Percentiles rank a stretch among this genome's conserved stretches.
phyloP scores from a whole-genome alignment of 2,113 vertebrate genomes.

The Bufo bufo region DNA sequence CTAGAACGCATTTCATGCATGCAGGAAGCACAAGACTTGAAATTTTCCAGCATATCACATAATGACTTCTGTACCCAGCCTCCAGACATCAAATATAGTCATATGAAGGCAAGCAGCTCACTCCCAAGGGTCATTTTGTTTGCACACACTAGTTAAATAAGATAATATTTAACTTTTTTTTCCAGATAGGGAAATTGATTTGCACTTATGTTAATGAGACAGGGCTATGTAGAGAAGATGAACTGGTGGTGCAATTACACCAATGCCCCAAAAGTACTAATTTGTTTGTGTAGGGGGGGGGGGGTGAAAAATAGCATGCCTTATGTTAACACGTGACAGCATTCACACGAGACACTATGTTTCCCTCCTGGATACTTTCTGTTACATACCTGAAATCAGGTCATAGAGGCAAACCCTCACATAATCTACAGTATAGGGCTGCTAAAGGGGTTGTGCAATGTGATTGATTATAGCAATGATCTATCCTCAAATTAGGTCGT shows the following conservation, averaged over 20 bases:
- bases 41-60: background rate
- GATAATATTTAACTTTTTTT: background rate
- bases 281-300: background rate
- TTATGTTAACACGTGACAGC: background rate
- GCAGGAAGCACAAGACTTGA: background rate
- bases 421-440: no score
- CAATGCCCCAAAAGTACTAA: background rate
- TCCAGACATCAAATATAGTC: background rate
- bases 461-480: no score
- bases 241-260: background rate
- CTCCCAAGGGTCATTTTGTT: background rate
- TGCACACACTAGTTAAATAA: background rate
- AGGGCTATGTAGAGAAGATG: background rate
- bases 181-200: background rate
- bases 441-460: no score
- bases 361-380: background rate
- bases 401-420: background rate
- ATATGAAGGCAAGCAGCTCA: background rate
- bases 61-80: background rate
- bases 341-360: background rate
- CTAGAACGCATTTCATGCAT: background rate
- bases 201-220: background rate
- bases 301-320: background rate
- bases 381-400: background rate
- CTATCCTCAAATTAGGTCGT: no score